These are phyloP conservation scores for Hippocampus kuda DNA, from an alignment of 2,797 vertebrate species.

Conservation along the genomic window DNA sequence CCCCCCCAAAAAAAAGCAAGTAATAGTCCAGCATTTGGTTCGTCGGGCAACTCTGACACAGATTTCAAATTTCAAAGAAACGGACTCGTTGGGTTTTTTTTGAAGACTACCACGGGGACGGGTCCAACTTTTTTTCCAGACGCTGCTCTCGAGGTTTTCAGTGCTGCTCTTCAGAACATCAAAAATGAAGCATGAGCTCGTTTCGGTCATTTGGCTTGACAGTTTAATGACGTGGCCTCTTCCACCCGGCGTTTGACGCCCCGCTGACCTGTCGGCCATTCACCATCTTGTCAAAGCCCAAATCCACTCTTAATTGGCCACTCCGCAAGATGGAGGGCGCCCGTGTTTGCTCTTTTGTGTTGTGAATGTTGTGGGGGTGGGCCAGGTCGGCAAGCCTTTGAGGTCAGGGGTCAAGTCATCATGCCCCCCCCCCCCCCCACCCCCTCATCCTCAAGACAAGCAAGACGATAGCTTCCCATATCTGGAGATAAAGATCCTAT, in stretches of 20 bases:
- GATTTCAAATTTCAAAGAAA: neutral
- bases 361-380: slow-evolving; percentile 27
- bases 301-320: slow-evolving; percentile 58
- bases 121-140: too few relatives aligned
- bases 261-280: slow-evolving; percentile 44
- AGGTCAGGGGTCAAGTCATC: slow-evolving; percentile 41
- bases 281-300: slow-evolving; percentile 52
- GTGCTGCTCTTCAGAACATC: neutral
- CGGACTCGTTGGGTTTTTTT: neutral
- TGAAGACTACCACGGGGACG: slow-evolving; percentile 8
- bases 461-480: neutral
- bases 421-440: neutral
- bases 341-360: slow-evolving; percentile 55
- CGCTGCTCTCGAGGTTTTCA: neutral
- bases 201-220: slow-evolving; percentile 23
- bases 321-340: slow-evolving; percentile 36
- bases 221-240: slow-evolving; percentile 25
- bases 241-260: slow-evolving; percentile 12
- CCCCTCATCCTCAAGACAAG: neutral
- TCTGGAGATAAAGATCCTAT: neutral
- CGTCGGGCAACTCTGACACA: neutral
- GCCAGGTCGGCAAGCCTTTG: slow-evolving; percentile 40
- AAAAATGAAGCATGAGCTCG: slow-evolving; percentile 9
- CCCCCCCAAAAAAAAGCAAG: neutral
- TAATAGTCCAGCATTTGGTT: neutral